Base-by-base conservation (phyloP, 2,888 invertebrate species). In the Nomada flava region DNA sequence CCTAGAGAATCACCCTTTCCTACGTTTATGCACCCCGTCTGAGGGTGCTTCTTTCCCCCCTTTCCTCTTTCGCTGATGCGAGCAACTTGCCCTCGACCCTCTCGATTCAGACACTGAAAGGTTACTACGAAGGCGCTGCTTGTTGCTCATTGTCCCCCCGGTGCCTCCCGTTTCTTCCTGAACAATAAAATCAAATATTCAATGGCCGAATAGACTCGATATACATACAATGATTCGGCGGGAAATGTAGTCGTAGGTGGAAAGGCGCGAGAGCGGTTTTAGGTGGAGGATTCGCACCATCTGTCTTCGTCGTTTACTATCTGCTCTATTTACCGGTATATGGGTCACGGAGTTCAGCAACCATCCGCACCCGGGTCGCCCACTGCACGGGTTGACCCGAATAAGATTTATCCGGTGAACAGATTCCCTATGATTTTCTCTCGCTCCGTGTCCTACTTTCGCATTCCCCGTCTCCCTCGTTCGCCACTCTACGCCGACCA, bases 331-430 rank as follows among this genome's bases (percentile, higher is more conserved):
- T 91, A 64, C 81, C 60, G 81, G 82, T 83, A 92, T 90, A 91
- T 91, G 71, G 91, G 92, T 86, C 91, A 91, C 77, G 80, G 86
- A 86, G 92, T 92, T 92, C 91, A 91, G 80, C 91, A 90, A 92
- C 92, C 92, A 88, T 72, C 89, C 42, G 73, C 67, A 82, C 72
- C 72, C 80, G 59, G 84, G 83, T 84, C 73, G 79, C 68, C 76
- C 77, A 60, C 69, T 83, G 67, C 83, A 83, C 84, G 77, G 84
- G 88, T 78, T 89, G 89, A 84, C 86, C 87, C 67, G 73, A 74
- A 83, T 79, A 79, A 83, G 78, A 77, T 69, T 67, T 65, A 79
- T 64, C 75, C 75, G 73, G 71, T 44, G 55, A 73, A 76, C 82
- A 76, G 76, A 68, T 77, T 71, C 73, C 74, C 83, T 78, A 83